Base-by-base conservation (phyloP, 2,113 vertebrate species). In the Otus sunia region DNA sequence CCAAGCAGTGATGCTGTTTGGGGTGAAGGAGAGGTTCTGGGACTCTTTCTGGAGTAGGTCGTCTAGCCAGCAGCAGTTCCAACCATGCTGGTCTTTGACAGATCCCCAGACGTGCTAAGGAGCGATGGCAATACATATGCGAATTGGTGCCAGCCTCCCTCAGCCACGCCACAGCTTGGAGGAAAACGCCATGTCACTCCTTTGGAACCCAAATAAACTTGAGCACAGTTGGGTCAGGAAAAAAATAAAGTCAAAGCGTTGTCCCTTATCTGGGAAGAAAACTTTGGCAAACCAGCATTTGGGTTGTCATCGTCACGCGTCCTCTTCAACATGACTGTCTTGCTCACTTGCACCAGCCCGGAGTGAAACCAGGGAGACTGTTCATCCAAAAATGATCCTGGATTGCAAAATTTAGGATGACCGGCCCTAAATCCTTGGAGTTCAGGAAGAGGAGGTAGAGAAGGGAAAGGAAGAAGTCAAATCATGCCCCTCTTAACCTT, bases 251-350 rank as follows among this genome's bases (percentile, higher is more conserved):
- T 15, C 29, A 2, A n/a, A 18, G 30, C 1, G 1, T 27, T 49
- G 8, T 18, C 53, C 37, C 22, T 77, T 2, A 41, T 15, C 9
- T 45, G 36, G 26, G 67, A 58, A 52, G 56, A 60, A 16, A 37
- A 6, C 22, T 72, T 67, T 43, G 43, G 77, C 78, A 73, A 84
- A 41, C 4, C 29, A 34, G 6, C 5, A 3, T 64, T 39, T 10
- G 69, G 6, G 1, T 11, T 39, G 39, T 39, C 59, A 17, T 25
- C 14, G 4, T 12, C 21, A 1, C 1, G 15, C 0, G 1, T 59
- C 49, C 67, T 67, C 76, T 56, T 3, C 1, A 19, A 23, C 4
- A 1, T 55, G 12, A 19, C 10, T 0, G 1, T 32, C 52, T 18
- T 58, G 34, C 30, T 43, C 8, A 0, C 14, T 60, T 8, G 2